phyloP scores from a whole-genome alignment of 2,797 vertebrate species.

The Microctenopoma steveboyesi region DNA sequence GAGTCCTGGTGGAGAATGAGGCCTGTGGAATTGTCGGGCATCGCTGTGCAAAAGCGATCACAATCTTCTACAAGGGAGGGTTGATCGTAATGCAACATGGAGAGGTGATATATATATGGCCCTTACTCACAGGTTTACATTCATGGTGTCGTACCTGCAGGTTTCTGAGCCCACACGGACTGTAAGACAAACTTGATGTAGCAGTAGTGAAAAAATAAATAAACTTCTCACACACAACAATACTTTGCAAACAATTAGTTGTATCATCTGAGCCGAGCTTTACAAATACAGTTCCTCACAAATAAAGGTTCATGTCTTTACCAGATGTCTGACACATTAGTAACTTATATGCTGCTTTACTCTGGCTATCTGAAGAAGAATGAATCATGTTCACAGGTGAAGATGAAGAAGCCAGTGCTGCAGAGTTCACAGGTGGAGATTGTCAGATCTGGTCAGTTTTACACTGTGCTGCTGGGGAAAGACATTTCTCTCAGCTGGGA shows the following conservation, averaged over 20 bases:
- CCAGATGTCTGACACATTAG: not conserved
- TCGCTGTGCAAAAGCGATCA: constrained; percentile 89
- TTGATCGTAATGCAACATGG: constrained; percentile 88
- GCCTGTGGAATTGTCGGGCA: constrained; percentile 89
- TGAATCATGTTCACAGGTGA: constrained; percentile 80
- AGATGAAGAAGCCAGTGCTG: constrained; percentile 84
- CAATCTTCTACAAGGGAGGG: constrained; percentile 86
- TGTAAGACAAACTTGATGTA: no score
- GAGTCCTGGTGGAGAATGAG: constrained; percentile 92
- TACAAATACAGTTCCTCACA: no score
- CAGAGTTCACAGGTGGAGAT: constrained; percentile 88
- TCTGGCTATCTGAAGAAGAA: not conserved
- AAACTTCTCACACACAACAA: no score
- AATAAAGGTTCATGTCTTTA: not conserved
- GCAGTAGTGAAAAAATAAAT: no score
- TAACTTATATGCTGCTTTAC: not conserved
- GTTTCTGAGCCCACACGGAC: not conserved
- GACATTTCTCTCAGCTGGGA: constrained; percentile 92
- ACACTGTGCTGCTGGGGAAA: constrained; percentile 88
- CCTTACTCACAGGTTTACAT: no score
- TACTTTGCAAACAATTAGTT: no score
- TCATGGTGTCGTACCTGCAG: not conserved
- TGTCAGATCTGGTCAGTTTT: constrained; percentile 89
- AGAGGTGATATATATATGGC: constrained; percentile 79
- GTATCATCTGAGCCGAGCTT: no score